Evolutionary conservation across 2,797 vertebrate genomes (phyloP).

Genomic region (Apogon hyalosoma): DNA sequence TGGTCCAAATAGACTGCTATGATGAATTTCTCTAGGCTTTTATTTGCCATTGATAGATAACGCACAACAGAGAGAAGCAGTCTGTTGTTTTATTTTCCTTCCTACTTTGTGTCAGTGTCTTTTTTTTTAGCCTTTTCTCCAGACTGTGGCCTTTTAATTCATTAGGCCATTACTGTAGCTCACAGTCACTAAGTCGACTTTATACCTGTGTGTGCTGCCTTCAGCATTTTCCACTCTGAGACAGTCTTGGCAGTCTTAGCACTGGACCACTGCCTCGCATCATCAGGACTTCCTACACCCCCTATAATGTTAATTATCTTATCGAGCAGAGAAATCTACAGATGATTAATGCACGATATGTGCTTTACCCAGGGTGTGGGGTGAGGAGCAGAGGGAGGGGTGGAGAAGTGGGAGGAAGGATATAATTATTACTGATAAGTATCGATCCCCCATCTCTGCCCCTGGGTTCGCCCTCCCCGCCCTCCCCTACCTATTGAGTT

Average conservation of each 20-base stretch:
- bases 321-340: conserved; percentile 76
- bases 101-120: conserved; percentile 17
- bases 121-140: background rate
- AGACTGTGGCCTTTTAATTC: conserved; percentile 24
- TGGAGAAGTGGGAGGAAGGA: conserved; percentile 75
- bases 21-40: conserved; percentile 71
- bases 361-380: conserved; percentile 72
- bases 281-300: conserved; percentile 62
- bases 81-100: conserved; percentile 28
- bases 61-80: conserved; percentile 26
- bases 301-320: conserved; percentile 80
- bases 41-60: conserved; percentile 69
- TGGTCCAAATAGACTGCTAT: conserved; percentile 64
- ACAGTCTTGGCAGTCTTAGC: conserved; percentile 49
- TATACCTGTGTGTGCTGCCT: conserved; percentile 48
- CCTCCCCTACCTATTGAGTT: conserved; percentile 86
- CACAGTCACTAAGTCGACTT: conserved; percentile 8
- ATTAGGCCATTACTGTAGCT: conserved; percentile 24
- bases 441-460: conserved; percentile 83
- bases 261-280: conserved; percentile 72
- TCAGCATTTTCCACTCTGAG: conserved; percentile 60
- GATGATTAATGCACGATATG: conserved; percentile 82
- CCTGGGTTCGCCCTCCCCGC: conserved; percentile 73
- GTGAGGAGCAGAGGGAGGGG: conserved; percentile 55
- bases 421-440: conserved; percentile 89